Evolutionary conservation across 1,140 invertebrate species (phyloP), one percentile per base, ranked within the genome.

Genomic region (Apis dorsata): DNA sequence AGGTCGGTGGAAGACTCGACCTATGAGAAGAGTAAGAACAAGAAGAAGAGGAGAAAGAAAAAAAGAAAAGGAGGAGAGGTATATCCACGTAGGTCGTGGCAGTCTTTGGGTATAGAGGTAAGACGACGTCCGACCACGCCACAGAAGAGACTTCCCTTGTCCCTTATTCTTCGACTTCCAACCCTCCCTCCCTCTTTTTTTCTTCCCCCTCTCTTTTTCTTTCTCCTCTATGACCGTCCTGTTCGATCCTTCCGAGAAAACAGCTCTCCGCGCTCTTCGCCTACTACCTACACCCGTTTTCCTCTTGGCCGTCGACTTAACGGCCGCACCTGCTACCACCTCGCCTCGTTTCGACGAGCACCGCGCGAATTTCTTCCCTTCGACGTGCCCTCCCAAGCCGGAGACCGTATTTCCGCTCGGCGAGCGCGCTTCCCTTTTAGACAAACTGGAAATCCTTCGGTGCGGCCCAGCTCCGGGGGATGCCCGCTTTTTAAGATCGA

Each of bases 261-360:
- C 66, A 79, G 55, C 28, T 34, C 62, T 51, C 59, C 28, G 63
- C 74, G 51, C 49, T 55, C 69, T 59, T 71, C 83, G 34, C 51
- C 63, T 34, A 10, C 63, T 34, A 10, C 28, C 63, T 34, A 65
- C 13, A 57, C 24, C 62, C 19, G 5, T 68, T 49, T 62, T 76
- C 68, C 72, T 21, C 80, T 60, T 81, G 69, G 84, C 73, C 80
- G 74, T 71, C 84, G 84, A 83, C 80, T 85, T 83, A 85, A 85
- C 84, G 80, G 68, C 74, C 80, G 80, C 84, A 85, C 84, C 84
- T 85, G 84, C 80, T 83, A 77, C 80, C 80, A 44, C 34, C 66
- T 77, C 84, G 79, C 68, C 77, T 85, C 68, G 73, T 44, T 44
- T 44, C 34, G 70, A 19, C 72, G 66, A 81, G 65, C 71, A 13